These are phyloP conservation scores for Columba janthina DNA, from an alignment of 2,113 vertebrate species.

Conservation along the genomic window DNA sequence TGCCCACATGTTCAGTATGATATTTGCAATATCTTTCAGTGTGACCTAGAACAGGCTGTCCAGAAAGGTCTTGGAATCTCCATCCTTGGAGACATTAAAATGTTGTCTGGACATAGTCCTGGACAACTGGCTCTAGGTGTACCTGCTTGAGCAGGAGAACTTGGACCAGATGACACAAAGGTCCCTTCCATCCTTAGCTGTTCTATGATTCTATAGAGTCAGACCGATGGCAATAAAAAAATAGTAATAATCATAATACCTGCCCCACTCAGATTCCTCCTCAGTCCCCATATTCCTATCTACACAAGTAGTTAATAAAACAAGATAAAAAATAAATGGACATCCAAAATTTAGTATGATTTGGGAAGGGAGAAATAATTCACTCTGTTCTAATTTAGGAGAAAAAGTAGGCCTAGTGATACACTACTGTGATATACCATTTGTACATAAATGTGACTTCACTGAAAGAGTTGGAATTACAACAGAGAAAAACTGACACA, in stretches of 20 bases:
- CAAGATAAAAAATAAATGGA: neutral
- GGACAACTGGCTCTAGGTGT: neutral
- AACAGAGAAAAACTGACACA: neutral
- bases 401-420: neutral
- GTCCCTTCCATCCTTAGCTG: neutral
- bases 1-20: neutral
- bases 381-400: neutral
- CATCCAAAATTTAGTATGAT: neutral
- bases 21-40: neutral
- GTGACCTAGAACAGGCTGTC: neutral
- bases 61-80: neutral
- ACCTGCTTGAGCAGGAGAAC: neutral
- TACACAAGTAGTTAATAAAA: neutral
- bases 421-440: neutral
- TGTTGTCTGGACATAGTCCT: neutral
- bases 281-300: neutral
- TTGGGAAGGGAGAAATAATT: neutral
- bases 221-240: neutral
- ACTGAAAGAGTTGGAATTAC: neutral
- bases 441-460: fast-evolving
- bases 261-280: neutral
- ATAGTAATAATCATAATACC: neutral
- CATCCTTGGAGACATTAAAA: too few species aligned
- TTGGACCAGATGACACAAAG: neutral
- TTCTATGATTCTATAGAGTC: neutral